Percentiles rank a stretch among this genome's conserved stretches.
phyloP scores from a whole-genome alignment of 2,113 vertebrate species.

The Gymnorhina tibicen region DNA sequence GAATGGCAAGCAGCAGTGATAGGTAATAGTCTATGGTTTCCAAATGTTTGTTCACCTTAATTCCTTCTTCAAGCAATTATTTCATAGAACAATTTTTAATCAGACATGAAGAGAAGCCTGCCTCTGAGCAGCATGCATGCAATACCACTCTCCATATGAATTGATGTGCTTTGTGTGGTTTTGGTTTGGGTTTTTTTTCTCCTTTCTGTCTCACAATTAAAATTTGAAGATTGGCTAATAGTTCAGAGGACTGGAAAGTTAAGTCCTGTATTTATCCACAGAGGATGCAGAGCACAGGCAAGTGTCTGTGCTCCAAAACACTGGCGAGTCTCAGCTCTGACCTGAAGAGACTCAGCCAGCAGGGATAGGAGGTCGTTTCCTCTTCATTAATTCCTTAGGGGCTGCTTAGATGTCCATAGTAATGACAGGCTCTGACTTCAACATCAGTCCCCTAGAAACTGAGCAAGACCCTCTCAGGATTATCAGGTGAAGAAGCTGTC shows the following conservation, averaged over 20 bases:
- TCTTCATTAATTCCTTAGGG: background rate
- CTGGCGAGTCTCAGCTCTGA: background rate
- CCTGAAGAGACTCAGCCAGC: background rate
- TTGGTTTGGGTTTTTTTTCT: background rate
- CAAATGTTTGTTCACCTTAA: background rate
- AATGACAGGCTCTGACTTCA: background rate
- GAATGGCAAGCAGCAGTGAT: background rate
- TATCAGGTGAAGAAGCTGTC: background rate
- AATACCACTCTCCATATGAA: background rate
- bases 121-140: background rate
- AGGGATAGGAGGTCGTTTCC: background rate
- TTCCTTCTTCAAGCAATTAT: background rate
- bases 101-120: background rate
- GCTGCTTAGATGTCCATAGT: background rate
- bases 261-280: background rate
- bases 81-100: background rate
- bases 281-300: background rate
- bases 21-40: background rate
- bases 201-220: background rate
- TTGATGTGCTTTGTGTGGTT: background rate
- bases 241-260: background rate
- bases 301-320: background rate
- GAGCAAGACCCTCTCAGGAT: background rate
- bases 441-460: background rate
- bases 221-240: background rate